Percentiles rank a stretch among this genome's conserved stretches.
These are phyloP conservation scores for Bergia sp. DNA, from an alignment of 92 coral and sea anemone genomes.

Conservation along the genomic window DNA sequence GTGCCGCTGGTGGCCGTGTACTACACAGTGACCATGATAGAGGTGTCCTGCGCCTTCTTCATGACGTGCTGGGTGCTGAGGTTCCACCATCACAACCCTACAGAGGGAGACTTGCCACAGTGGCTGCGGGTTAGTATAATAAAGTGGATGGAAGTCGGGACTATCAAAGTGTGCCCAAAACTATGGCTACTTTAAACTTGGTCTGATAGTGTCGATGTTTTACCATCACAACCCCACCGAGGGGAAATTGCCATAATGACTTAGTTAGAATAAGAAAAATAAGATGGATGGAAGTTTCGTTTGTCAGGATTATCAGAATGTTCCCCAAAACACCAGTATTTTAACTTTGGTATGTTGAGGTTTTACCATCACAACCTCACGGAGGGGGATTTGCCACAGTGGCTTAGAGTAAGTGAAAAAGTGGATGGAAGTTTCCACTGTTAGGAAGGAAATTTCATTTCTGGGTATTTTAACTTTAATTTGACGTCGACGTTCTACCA, in stretches of 20 bases:
- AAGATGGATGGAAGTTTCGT: no score
- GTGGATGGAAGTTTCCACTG: no score
- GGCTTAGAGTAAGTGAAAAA: constrained; percentile 74
- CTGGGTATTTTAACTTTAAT: no score
- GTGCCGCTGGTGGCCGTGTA: constrained; percentile 88
- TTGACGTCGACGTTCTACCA: constrained; percentile 78
- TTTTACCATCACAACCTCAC: constrained; percentile 84
- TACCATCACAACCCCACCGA: no score
- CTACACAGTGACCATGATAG: constrained; percentile 88
- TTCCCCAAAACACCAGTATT: no score
- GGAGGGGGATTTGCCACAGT: constrained; percentile 81
- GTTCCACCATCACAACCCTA: constrained; percentile 83
- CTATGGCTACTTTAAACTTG: no score
- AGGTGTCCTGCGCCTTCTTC: constrained; percentile 84
- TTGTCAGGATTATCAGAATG: no score
- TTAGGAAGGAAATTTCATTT: no score
- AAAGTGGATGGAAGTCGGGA: no score
- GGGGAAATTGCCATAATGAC: no score
- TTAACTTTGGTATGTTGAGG: constrained; percentile 45
- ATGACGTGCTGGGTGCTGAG: constrained; percentile 89
- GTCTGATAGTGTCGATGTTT: no score
- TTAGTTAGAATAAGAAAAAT: no score
- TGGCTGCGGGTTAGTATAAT: constrained; percentile 78
- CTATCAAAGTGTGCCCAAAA: background rate
- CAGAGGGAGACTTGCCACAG: constrained; percentile 79